phyloP scores from a whole-genome alignment of 2,797 vertebrate species.

The Adrianichthys oophorus region DNA sequence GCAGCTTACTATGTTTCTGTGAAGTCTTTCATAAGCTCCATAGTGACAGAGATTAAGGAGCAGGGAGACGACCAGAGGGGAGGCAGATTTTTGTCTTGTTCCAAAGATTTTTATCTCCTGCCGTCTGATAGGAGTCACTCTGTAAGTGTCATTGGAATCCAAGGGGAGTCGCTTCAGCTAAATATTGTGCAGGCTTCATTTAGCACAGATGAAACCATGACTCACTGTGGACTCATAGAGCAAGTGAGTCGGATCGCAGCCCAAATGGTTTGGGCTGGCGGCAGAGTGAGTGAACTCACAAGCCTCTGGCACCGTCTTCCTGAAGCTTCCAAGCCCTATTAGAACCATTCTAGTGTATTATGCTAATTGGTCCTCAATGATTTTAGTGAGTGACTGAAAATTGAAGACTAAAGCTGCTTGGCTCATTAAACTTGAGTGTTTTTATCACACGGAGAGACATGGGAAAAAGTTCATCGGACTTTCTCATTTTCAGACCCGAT shows the following conservation, averaged over 20 bases:
- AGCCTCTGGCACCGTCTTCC: slow-evolving; percentile 27
- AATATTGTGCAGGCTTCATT: slow-evolving; percentile 64
- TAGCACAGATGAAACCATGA: slow-evolving; percentile 58
- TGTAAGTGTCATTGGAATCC: slow-evolving; percentile 50
- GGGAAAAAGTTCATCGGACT: not conserved
- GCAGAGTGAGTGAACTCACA: slow-evolving; percentile 44
- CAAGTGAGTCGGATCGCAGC: slow-evolving; percentile 42
- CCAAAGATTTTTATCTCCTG: slow-evolving; percentile 42
- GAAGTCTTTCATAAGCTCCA: slow-evolving; percentile 22
- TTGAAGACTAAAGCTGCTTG: not conserved
- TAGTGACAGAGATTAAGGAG: slow-evolving; percentile 30
- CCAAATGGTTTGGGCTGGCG: slow-evolving; percentile 24
- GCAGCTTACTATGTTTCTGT: slow-evolving; percentile 15
- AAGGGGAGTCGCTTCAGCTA: slow-evolving; percentile 50
- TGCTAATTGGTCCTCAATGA: slow-evolving; percentile 46
- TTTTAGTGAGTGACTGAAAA: slow-evolving; percentile 22
- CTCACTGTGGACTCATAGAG: slow-evolving; percentile 51
- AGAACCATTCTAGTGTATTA: slow-evolving; percentile 26
- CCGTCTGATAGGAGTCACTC: slow-evolving; percentile 51
- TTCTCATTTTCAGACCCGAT: too few relatives aligned
- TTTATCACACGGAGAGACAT: slow-evolving; percentile 20
- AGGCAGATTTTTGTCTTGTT: slow-evolving; percentile 35
- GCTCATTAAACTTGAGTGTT: slow-evolving; percentile 49
- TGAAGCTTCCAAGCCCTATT: slow-evolving; percentile 36
- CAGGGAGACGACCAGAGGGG: slow-evolving; percentile 10